A percentile compares a stretch with the other conserved stretches of the same genome.
Conservation (phyloP, 2,113 vertebrate genomes). For the Cololabis saira region DNA sequence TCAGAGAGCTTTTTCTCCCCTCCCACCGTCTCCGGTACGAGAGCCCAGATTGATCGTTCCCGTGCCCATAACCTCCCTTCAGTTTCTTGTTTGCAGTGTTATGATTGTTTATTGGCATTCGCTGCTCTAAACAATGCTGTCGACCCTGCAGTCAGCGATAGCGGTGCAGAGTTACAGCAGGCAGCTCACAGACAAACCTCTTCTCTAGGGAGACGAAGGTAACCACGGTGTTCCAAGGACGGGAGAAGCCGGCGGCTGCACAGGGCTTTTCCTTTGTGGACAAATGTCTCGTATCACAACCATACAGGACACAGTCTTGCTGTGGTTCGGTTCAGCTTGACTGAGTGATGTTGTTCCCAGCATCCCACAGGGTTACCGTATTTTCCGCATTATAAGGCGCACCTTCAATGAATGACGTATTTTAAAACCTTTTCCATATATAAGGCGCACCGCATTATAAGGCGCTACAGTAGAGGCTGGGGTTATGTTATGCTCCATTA, state of each 20-base stretch:
- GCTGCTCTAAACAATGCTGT: constrained; percentile 42
- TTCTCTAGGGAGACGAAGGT: constrained; percentile 10
- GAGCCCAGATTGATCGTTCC: constrained; percentile 29
- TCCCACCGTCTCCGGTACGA: too few relatives aligned
- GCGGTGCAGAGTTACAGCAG: constrained; percentile 19
- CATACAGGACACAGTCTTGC: constrained; percentile 2
- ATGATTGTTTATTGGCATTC: constrained; percentile 49
- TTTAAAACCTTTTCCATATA: too few relatives aligned
- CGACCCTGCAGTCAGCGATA: constrained; percentile 34
- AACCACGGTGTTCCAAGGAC: constrained; percentile 26
- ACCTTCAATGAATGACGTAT: too few relatives aligned
- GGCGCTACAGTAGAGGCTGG: too few relatives aligned
- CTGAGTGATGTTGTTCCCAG: constrained; percentile 23
- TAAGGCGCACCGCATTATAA: too few relatives aligned
- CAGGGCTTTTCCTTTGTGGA: neutral
- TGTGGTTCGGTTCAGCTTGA: too few relatives aligned
- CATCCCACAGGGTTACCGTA: constrained; percentile 20
- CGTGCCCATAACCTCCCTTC: constrained; percentile 41
- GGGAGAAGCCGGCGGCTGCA: neutral
- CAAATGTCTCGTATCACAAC: constrained; percentile 27
- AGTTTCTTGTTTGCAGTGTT: constrained; percentile 30
- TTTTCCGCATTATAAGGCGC: too few relatives aligned
- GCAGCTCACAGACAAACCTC: constrained; percentile 32
- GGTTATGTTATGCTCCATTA: too few relatives aligned
- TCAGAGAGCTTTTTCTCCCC: too few relatives aligned